These are phyloP conservation scores for Rhamnusium bicolor DNA, from an alignment of 2,888 invertebrate species.

Conservation along the genomic window DNA sequence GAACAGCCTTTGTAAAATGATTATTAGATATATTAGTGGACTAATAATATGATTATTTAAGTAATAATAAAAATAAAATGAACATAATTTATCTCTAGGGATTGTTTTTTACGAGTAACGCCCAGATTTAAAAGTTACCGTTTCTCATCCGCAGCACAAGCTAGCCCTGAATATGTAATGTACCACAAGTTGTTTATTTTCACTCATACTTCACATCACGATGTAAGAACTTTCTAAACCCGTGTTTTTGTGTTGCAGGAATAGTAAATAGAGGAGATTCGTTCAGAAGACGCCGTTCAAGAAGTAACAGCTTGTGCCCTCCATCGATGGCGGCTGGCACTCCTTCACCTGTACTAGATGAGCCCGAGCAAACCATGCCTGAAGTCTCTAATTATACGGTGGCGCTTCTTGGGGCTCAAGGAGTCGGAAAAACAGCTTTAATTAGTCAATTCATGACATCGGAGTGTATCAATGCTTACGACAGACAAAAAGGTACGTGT, in stretches of 20 bases:
- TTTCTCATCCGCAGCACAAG: not conserved
- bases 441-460: constrained; percentile 94
- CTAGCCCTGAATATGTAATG: not conserved
- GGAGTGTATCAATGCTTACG: constrained; percentile 95
- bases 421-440: constrained; percentile 89
- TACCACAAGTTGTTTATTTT: not conserved
- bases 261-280: constrained; percentile 96
- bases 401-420: constrained; percentile 84
- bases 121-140: not conserved
- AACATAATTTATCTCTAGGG: no score
- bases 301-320: constrained; percentile 87
- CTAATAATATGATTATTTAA: no score
- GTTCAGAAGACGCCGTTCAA: constrained; percentile 86
- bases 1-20: no score
- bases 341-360: constrained; percentile 71
- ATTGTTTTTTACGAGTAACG: not conserved
- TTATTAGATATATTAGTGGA: no score
- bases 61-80: no score
- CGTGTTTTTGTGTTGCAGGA: constrained; percentile 75
- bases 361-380: constrained; percentile 70
- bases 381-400: constrained; percentile 76
- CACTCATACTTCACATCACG: not conserved
- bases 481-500: constrained; percentile 84
- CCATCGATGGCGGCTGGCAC: constrained; percentile 62
- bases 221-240: not conserved